Percentiles rank a stretch among this genome's conserved stretches.
Conservation (phyloP, 2,113 vertebrate species). For the Embiotoca jacksoni region DNA sequence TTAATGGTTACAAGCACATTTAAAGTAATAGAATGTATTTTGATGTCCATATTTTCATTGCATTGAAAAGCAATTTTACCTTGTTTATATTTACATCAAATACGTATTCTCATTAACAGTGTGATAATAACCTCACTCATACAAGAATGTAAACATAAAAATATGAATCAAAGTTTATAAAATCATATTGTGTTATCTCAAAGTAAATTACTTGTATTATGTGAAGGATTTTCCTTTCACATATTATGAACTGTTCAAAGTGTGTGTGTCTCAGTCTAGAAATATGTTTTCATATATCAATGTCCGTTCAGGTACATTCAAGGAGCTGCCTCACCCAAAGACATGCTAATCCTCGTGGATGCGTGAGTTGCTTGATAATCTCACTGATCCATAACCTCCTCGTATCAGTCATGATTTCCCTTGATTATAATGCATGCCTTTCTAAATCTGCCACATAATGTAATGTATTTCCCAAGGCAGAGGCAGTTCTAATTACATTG, state of each 20-base stretch:
- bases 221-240: neutral
- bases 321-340: slow-evolving; percentile 98
- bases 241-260: neutral
- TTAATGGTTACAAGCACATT: neutral
- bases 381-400: slow-evolving; percentile 55
- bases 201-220: slow-evolving; percentile 3
- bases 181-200: neutral
- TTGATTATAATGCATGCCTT: slow-evolving; percentile 41
- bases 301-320: slow-evolving; percentile 92
- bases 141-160: neutral
- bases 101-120: neutral
- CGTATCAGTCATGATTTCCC: slow-evolving; percentile 48
- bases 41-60: neutral
- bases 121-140: neutral
- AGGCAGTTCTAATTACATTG: slow-evolving; percentile 45
- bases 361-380: slow-evolving; percentile 88
- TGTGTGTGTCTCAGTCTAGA: slow-evolving; percentile 9
- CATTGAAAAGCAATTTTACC: neutral
- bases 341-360: slow-evolving; percentile 98
- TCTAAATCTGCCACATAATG: slow-evolving; percentile 35
- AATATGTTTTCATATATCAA: slow-evolving; percentile 41
- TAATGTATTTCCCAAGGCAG: slow-evolving; percentile 45
- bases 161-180: neutral
- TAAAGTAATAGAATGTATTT: neutral
- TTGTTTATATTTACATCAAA: neutral